A percentile compares a stretch with the other conserved stretches of the same genome.
Evolutionary conservation across 2,888 invertebrate genomes (phyloP).

Genomic region (Sesia bembeciformis): DNA sequence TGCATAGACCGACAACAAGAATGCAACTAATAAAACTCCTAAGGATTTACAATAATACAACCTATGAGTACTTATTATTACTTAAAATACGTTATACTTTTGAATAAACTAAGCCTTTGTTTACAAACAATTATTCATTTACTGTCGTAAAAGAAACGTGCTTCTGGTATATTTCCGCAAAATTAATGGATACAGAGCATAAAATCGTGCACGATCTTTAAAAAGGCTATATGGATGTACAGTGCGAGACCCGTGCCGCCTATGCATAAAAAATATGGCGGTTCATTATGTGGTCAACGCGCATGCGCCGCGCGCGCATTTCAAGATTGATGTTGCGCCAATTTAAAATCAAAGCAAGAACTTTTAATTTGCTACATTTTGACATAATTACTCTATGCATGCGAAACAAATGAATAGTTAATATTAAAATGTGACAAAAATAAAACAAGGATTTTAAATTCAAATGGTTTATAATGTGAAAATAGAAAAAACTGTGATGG

Average conservation of each 20-base stretch:
- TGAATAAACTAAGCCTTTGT: too few relatives aligned
- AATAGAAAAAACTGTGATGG: constrained; percentile 15
- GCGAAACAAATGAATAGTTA: not conserved
- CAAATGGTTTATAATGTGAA: not conserved
- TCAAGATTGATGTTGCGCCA: constrained; percentile 4
- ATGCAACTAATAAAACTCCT: too few relatives aligned
- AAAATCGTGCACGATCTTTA: constrained; percentile 34
- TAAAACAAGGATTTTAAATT: constrained; percentile 3
- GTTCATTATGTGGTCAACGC: constrained; percentile 49
- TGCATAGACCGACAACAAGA: too few relatives aligned
- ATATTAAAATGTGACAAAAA: not conserved
- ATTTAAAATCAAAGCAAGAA: too few relatives aligned
- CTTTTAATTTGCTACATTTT: too few relatives aligned
- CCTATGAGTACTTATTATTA: too few relatives aligned
- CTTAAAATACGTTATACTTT: too few relatives aligned
- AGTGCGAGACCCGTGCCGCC: constrained; percentile 30
- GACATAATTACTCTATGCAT: too few relatives aligned
- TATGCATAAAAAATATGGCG: constrained; percentile 27
- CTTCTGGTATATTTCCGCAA: constrained; percentile 15
- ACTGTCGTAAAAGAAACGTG: too few relatives aligned
- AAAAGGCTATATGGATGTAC: constrained; percentile 32
- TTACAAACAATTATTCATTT: too few relatives aligned
- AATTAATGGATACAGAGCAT: constrained; percentile 28
- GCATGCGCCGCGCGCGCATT: constrained; percentile 54
- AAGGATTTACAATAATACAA: too few relatives aligned